Base-by-base conservation (phyloP, 2,888 invertebrate species). In the Aphodius sticticus region DNA sequence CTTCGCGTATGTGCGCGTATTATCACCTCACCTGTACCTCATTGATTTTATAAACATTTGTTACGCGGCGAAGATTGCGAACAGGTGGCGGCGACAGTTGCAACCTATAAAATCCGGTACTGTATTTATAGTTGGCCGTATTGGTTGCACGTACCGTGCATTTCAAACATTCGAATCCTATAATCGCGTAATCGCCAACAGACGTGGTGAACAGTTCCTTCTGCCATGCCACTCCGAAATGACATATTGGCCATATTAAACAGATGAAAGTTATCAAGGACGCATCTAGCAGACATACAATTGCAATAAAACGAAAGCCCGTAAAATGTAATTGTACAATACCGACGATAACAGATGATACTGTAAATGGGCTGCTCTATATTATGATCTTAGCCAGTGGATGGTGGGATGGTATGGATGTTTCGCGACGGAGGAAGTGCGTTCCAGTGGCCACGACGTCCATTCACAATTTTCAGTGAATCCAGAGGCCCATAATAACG, bases 61-160 rank as follows among this genome's bases (percentile, higher is more conserved):
- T 53, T 3, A 12, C 53, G 7, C 80, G 74, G 79, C 80, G 80
- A 82, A 82, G 79, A 74, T 74, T 37, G 9, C 83, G 83, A 85
- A 84, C 87, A 87, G 87, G 86, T 87, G 87, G 83, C 83, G 36
- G 83, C 82, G 83, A 83, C 87, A 86, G 85, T 87, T 86, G 86
- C 84, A 84, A 83, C 83, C 83, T 85, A 85, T 86, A 86, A 86
- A 86, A 84, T 81, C 81, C 79, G 77, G 77, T 79, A 81, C 80
- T 82, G 82, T 84, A 85, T 85, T 84, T 85, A 85, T 85, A 84
- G 82, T 81, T 79, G 76, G 79, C 79, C 77, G 75, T 70, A 76
- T 78, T 71, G 53, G 71, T 53, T 71, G 71, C 72, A 77, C 77
- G 38, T 77, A 78, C 38, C 70, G 70, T 69, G 69, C 38, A 35